These are phyloP conservation scores for Mixornis gularis DNA, from an alignment of 2,113 vertebrate species.

Conservation along the genomic window DNA sequence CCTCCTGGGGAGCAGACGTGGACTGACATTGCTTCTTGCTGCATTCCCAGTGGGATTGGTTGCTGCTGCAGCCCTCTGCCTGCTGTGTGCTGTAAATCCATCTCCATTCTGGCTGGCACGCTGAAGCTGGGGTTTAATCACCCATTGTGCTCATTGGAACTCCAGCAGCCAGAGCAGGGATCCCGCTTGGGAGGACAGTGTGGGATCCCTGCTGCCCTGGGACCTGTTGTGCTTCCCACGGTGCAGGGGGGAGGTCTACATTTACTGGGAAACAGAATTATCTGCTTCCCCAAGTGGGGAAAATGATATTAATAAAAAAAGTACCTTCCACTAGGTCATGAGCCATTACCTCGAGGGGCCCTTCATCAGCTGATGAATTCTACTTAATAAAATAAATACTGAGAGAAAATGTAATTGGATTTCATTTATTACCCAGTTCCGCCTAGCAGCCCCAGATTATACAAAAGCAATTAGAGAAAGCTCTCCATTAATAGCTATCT, in stretches of 20 bases:
- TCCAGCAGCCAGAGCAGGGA: not conserved
- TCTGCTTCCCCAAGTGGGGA: slow-evolving; percentile 2
- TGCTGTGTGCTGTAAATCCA: not conserved
- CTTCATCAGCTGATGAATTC: slow-evolving; percentile 68
- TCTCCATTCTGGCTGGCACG: not conserved
- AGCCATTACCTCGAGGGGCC: slow-evolving; percentile 63
- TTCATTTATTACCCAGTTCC: slow-evolving; percentile 72
- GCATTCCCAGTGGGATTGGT: not conserved
- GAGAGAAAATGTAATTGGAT: slow-evolving; percentile 71
- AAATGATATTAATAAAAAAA: slow-evolving; percentile 58
- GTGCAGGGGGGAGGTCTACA: not conserved
- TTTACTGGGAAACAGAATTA: not conserved
- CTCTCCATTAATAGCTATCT: slow-evolving; percentile 70
- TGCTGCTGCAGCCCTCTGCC: not conserved
- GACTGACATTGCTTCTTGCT: not conserved
- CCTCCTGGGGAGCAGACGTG: accelerated
- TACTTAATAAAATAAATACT: slow-evolving; percentile 72
- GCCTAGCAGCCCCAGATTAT: slow-evolving; percentile 69
- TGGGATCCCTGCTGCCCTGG: not conserved
- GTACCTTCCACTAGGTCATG: slow-evolving; percentile 44
- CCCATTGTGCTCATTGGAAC: not conserved
- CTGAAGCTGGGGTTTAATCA: not conserved
- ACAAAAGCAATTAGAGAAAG: slow-evolving; percentile 70
- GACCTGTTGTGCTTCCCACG: accelerated
- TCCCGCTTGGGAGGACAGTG: accelerated